phyloP scores from a whole-genome alignment of 2,113 vertebrate species.

The Mastomys coucha region DNA sequence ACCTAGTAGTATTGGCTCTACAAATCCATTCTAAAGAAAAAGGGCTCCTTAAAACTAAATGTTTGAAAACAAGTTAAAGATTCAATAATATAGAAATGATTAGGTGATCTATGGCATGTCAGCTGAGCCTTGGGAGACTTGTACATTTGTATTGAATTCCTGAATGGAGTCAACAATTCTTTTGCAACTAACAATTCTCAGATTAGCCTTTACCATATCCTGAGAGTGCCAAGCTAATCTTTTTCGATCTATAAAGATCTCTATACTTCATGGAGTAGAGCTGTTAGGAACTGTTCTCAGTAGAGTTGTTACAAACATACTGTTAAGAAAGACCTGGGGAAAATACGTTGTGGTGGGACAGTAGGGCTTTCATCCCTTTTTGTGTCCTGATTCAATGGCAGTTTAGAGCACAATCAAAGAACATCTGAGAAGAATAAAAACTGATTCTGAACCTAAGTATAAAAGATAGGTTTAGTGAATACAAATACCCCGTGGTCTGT shows the following conservation, averaged over 20 bases:
- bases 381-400: slow-evolving; percentile 37
- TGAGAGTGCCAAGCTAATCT: background rate
- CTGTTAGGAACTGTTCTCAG: slow-evolving; percentile 44
- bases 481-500: background rate
- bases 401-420: slow-evolving; percentile 66
- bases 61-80: background rate
- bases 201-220: slow-evolving; percentile 6
- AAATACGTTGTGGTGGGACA: slow-evolving; percentile 45
- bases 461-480: slow-evolving; percentile 46
- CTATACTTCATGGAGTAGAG: background rate
- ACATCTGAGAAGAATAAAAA: slow-evolving; percentile 54
- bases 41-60: background rate
- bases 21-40: slow-evolving; percentile 30
- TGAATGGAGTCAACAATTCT: background rate
- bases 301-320: background rate
- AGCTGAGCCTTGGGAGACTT: background rate
- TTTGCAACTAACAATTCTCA: slow-evolving; percentile 32
- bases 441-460: slow-evolving; percentile 32
- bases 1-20: background rate
- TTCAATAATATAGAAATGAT: slow-evolving; percentile 16
- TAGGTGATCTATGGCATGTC: background rate
- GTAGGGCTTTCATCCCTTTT: background rate
- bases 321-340: background rate
- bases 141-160: background rate
- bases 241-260: slow-evolving; percentile 21